Percentiles rank a stretch among this genome's conserved stretches.
phyloP scores from a whole-genome alignment of 2,113 vertebrate species.

The Carlito syrichta region DNA sequence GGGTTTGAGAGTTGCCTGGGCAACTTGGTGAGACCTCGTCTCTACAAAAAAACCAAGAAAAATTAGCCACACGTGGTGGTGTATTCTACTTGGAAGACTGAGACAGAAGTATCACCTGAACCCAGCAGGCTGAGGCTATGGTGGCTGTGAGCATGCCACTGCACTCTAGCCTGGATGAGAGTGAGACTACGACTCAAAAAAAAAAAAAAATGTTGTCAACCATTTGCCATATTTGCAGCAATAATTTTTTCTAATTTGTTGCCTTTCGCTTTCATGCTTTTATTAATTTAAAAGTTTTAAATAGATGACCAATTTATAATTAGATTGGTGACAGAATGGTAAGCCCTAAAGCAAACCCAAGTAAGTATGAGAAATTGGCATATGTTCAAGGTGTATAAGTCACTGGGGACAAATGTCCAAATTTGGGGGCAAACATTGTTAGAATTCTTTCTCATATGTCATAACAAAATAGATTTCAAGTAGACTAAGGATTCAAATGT shows the following conservation, averaged over 20 bases:
- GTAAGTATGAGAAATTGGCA: not conserved
- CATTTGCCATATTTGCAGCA: not conserved
- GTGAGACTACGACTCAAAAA: too few species aligned
- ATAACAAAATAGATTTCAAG: not conserved
- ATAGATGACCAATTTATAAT: not conserved
- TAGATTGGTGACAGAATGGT: not conserved
- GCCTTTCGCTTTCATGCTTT: slow-evolving; percentile 21
- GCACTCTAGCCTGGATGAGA: too few species aligned
- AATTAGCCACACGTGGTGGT: too few species aligned
- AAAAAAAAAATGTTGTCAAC: not conserved
- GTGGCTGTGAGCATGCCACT: too few species aligned
- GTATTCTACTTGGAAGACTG: too few species aligned
- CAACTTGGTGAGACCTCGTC: too few species aligned
- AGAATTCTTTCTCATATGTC: not conserved
- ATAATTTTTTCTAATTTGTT: not conserved
- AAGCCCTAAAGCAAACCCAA: not conserved
- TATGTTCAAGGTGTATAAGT: not conserved
- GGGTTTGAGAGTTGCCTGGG: too few species aligned
- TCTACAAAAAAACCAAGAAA: too few species aligned
- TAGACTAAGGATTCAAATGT: not conserved
- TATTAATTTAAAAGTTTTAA: not conserved
- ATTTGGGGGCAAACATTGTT: not conserved
- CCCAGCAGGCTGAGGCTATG: too few species aligned
- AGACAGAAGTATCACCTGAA: too few species aligned
- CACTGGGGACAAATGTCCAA: not conserved